phyloP scores from a whole-genome alignment of 2,888 invertebrate genomes.

The Exocentrus adspersus region DNA sequence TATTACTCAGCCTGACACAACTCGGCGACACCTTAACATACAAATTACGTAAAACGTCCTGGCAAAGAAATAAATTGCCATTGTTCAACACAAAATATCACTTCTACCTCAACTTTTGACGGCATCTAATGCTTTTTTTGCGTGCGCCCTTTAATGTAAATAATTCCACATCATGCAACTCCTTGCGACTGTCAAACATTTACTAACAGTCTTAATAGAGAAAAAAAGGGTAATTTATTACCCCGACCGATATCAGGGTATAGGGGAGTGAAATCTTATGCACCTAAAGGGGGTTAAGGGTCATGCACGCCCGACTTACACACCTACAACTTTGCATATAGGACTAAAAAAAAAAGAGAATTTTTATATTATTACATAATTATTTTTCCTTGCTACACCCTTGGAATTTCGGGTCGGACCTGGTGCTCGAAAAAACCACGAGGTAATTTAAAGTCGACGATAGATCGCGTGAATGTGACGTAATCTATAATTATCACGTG shows the following conservation, averaged over 20 bases:
- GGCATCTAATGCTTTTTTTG: slow-evolving; percentile 37
- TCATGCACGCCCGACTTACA: background rate
- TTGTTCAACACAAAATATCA: slow-evolving; percentile 34
- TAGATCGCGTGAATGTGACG: slow-evolving; percentile 50
- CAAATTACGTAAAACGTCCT: background rate
- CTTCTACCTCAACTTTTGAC: slow-evolving; percentile 33
- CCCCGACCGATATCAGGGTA: background rate
- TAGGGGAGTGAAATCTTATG: background rate
- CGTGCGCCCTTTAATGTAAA: slow-evolving; percentile 23
- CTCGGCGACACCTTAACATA: slow-evolving; percentile 6
- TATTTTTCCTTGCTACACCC: too few relatives aligned
- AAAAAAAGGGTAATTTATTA: slow-evolving; percentile 5
- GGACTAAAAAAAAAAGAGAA: background rate
- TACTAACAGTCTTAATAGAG: background rate
- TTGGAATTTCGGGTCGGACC: slow-evolving; percentile 11
- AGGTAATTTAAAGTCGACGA: slow-evolving; percentile 37
- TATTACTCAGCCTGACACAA: slow-evolving; percentile 5
- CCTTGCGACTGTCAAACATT: slow-evolving; percentile 17
- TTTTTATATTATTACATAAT: too few relatives aligned
- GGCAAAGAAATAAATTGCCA: slow-evolving; percentile 31
- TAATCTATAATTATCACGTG: slow-evolving; percentile 52
- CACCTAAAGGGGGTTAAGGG: background rate
- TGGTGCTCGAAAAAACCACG: slow-evolving; percentile 8
- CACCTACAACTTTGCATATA: background rate
- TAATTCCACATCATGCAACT: slow-evolving; percentile 22